Evolutionary conservation across 2,888 invertebrate species (phyloP).

Genomic region (Plemyria rubiginata): DNA sequence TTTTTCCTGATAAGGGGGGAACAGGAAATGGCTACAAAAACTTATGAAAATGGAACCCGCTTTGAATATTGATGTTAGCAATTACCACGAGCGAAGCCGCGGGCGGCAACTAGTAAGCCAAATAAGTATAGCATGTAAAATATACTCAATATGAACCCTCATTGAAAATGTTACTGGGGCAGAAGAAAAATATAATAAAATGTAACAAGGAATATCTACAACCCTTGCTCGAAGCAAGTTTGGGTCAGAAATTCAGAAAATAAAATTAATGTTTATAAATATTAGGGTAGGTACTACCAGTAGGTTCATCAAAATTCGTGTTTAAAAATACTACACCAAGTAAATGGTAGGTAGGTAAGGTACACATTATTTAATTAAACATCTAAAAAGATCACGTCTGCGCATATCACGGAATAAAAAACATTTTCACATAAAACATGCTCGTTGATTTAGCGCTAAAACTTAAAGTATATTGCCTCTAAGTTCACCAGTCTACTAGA

Average conservation of each 20-base stretch:
- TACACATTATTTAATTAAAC: not conserved
- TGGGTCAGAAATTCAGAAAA: not conserved
- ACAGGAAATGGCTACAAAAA: no score
- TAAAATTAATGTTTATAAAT: not conserved
- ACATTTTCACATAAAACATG: conserved; percentile 24
- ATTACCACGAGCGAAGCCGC: no score
- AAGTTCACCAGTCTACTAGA: conserved; percentile 26
- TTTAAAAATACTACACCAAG: not conserved
- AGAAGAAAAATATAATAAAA: not conserved
- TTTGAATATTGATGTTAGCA: no score
- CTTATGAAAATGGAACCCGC: no score
- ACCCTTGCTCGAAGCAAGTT: not conserved
- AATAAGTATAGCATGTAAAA: no score
- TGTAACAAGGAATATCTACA: not conserved
- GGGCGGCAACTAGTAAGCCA: no score
- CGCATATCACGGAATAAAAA: conserved; percentile 2
- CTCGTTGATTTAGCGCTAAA: conserved; percentile 27
- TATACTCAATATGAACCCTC: no score
- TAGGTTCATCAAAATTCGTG: not conserved
- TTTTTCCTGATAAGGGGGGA: no score
- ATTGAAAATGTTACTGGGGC: no score
- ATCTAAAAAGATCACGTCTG: conserved; percentile 22
- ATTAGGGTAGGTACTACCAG: no score
- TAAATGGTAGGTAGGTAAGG: no score
- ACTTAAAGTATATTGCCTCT: conserved; percentile 26